phyloP scores from a whole-genome alignment of 2,797 vertebrate genomes.

The Gambelia wislizenii region DNA sequence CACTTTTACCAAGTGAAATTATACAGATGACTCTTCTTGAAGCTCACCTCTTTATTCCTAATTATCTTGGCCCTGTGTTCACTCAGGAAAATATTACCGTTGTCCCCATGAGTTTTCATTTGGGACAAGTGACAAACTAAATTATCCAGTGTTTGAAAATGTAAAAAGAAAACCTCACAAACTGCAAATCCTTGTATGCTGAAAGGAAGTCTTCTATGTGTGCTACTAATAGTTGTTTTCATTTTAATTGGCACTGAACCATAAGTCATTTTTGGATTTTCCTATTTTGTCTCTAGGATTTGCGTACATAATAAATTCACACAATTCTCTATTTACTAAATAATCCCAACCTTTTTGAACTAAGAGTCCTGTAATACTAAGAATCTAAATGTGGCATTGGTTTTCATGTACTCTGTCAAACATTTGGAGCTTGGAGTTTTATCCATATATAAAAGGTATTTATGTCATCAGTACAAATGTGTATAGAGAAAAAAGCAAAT shows the following conservation, averaged over 20 bases:
- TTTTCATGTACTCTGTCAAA: background rate
- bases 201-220: constrained; percentile 8
- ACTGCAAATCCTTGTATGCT: constrained; percentile 37
- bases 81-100: constrained; percentile 76
- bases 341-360: background rate
- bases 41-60: constrained; percentile 79
- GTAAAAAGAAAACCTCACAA: constrained; percentile 48
- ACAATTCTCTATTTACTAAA: no score
- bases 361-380: background rate
- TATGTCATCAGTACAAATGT: background rate
- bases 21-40: constrained; percentile 76
- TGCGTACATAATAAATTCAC: background rate
- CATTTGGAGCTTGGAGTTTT: background rate
- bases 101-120: constrained; percentile 72
- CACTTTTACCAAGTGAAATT: constrained; percentile 75
- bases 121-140: constrained; percentile 69
- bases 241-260: background rate
- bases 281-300: constrained; percentile 31
- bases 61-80: constrained; percentile 78
- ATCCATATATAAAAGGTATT: no score
- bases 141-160: constrained; percentile 62
- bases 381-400: background rate
- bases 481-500: background rate
- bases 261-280: background rate
- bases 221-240: background rate